phyloP scores from a whole-genome alignment of 2,888 invertebrate species.

The Hypolimnas misippus region DNA sequence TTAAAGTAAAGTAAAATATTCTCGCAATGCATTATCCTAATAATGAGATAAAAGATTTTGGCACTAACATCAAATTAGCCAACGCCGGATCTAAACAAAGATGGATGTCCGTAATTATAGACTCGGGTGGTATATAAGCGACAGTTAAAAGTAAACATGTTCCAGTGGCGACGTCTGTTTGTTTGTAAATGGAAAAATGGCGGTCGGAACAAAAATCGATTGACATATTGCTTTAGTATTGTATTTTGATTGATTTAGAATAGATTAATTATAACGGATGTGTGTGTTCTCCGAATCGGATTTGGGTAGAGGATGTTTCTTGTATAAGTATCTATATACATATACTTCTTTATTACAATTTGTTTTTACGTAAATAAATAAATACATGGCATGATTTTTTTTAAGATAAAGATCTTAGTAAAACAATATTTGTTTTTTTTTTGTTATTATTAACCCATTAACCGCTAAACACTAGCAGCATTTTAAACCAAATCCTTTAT shows the following conservation, averaged over 20 bases:
- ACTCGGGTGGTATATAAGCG: constrained; percentile 44
- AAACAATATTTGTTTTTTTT: too few species aligned
- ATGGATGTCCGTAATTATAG: constrained; percentile 41
- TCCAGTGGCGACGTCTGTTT: constrained; percentile 62
- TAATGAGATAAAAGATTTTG: constrained; percentile 21
- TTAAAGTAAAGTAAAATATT: too few species aligned
- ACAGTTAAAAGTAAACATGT: constrained; percentile 75
- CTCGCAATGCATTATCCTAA: background rate
- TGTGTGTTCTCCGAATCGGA: background rate
- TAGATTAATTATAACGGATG: constrained; percentile 51
- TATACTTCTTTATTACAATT: too few species aligned
- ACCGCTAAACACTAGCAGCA: too few species aligned
- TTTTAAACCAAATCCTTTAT: too few species aligned
- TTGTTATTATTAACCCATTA: too few species aligned
- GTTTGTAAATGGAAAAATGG: constrained; percentile 67
- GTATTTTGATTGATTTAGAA: constrained; percentile 65
- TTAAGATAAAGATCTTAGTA: too few species aligned
- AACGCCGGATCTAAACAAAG: constrained; percentile 32
- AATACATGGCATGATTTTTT: too few species aligned
- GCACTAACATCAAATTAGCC: constrained; percentile 23
- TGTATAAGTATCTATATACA: too few species aligned
- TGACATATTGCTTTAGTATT: constrained; percentile 70
- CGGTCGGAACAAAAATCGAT: constrained; percentile 63
- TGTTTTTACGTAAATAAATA: too few species aligned
- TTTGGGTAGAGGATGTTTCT: too few species aligned